Conservation (phyloP, 2,113 vertebrate species). For the Zootoca vivipara region DNA sequence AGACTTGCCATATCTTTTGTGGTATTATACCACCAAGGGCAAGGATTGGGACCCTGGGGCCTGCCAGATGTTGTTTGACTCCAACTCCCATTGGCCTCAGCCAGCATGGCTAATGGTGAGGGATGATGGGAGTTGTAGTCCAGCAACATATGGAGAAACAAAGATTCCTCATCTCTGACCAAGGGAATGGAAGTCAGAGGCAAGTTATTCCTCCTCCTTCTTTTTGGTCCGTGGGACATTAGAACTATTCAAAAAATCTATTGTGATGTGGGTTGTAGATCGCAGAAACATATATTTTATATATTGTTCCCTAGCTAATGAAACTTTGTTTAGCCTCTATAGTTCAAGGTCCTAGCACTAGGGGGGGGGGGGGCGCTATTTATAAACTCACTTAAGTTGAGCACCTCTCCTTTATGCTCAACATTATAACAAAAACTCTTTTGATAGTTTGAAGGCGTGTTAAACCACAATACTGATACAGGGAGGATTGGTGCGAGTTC, state of each 20-base stretch:
- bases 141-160: neutral
- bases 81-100: neutral
- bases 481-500: neutral
- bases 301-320: neutral
- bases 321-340: neutral
- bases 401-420: slow-evolving; percentile 2
- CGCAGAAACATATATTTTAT: neutral
- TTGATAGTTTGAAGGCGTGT: neutral
- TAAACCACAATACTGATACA: neutral
- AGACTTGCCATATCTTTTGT: neutral
- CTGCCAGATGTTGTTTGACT: neutral
- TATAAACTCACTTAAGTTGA: neutral
- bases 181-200: neutral
- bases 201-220: neutral
- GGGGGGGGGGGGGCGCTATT: neutral
- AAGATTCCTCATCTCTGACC: neutral
- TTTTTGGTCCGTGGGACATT: neutral
- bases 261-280: neutral
- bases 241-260: too few species aligned
- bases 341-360: neutral
- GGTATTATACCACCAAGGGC: neutral
- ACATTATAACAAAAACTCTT: neutral
- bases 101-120: neutral
- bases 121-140: neutral
- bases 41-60: neutral